Base-by-base conservation (phyloP, 1,140 invertebrate species). In the Atopsyche davidsoni region DNA sequence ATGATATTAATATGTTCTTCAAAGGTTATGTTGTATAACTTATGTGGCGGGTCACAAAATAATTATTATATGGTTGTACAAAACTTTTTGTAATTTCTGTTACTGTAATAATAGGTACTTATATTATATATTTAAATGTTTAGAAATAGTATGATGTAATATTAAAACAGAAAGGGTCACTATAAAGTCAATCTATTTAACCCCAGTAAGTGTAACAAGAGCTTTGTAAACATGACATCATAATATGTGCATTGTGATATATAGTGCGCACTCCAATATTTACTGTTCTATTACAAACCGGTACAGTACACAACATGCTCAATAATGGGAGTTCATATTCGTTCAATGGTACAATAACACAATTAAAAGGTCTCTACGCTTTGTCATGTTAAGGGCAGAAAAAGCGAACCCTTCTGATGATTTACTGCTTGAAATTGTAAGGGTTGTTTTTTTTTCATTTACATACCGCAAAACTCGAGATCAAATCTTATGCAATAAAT, bases 181-280 rank as follows among this genome's bases (percentile, higher is more conserved):
- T 45, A 2, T 10, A 45, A 34, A 18, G 18, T 19, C 13, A 31
- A 41, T 39, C 36, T 44, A 25, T 47, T 55, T 55, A 55, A 57
- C 55, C 46, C 55, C 22, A 23, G 19, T 11, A 41, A 45, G 35
- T 25, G 10, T 49, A 48, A 21, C 38, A 42, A 42, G 44, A 25
- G 36, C 44, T 40, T 46, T 51, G 19, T 35, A 23, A 16, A 44
- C 55, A 35, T 57, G 55, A 52, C 55, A 57, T 52, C 55, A 57
- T 57, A 57, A 57, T 57, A 50, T 52, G 49, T 52, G 40, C 52
- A 50, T 57, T 57, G 41, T 57, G 55, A 57, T 57, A 52, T 49
- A 57, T 50, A 48, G 55, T 50, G 41, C 50, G 52, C 55, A 57
- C 55, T 57, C 50, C 55, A 35, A 18, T 34, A 39, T 39, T 4